Conservation (phyloP, 2,888 invertebrate genomes). For the Maniola hyperantus region DNA sequence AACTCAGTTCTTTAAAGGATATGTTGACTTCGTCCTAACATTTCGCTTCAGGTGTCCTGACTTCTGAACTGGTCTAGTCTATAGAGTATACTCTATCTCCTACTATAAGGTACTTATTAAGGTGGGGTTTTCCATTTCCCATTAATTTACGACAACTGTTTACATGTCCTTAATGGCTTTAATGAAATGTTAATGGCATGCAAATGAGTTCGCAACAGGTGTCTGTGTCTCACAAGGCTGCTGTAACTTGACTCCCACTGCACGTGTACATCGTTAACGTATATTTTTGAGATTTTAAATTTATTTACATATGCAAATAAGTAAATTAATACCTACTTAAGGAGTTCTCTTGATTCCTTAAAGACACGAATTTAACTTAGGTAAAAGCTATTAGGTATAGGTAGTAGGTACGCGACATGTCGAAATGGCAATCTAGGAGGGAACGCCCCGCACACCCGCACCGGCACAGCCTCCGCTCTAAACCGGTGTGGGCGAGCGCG, state of each 20-base stretch:
- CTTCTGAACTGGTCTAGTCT: too few species aligned
- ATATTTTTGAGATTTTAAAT: conserved; percentile 10
- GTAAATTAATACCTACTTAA: background rate
- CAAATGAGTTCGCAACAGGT: conserved; percentile 52
- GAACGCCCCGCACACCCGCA: too few species aligned
- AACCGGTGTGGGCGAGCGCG: too few species aligned
- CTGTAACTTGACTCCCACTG: conserved; percentile 59
- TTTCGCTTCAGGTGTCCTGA: too few species aligned
- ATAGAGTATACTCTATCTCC: too few species aligned
- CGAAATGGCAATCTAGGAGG: too few species aligned
- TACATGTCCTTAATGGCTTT: background rate
- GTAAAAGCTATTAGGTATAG: too few species aligned
- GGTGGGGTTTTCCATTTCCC: background rate
- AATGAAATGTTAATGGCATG: conserved; percentile 29
- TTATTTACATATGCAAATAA: conserved; percentile 8
- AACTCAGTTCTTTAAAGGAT: too few species aligned
- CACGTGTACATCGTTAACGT: conserved; percentile 54
- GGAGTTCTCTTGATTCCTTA: background rate
- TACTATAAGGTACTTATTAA: too few species aligned
- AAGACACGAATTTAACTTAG: background rate
- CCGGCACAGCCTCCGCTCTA: too few species aligned
- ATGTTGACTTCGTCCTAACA: too few species aligned
- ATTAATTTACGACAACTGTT: background rate
- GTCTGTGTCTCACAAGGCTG: conserved; percentile 49
- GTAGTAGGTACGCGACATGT: too few species aligned